A percentile compares a stretch with the other conserved stretches of the same genome.
Conservation (phyloP, 1,140 invertebrate genomes). For the Psix sp. region DNA sequence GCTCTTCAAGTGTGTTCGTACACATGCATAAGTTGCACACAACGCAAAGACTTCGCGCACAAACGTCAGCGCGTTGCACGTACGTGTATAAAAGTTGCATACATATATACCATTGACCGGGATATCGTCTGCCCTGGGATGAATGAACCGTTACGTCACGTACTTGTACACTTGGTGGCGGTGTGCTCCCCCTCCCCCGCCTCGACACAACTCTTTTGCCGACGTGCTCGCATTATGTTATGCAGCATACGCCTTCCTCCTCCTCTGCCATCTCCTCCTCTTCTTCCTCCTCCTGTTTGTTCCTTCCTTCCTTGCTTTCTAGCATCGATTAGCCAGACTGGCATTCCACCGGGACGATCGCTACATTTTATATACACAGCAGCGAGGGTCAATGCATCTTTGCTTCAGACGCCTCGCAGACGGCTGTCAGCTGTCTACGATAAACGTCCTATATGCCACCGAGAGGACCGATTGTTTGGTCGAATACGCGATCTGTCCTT, state of each 20-base stretch:
- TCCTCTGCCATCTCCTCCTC: constrained; percentile 29
- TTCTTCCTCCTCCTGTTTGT: constrained; percentile 26
- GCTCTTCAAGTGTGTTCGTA: constrained; percentile 1
- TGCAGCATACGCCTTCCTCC: constrained; percentile 53
- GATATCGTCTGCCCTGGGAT: constrained; percentile 74
- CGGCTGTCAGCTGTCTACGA: constrained; percentile 59
- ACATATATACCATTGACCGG: constrained; percentile 73
- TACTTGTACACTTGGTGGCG: constrained; percentile 71
- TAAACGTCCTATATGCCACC: constrained; percentile 60
- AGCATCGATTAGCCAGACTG: constrained; percentile 67
- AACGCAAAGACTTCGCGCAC: constrained; percentile 14
- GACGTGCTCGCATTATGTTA: constrained; percentile 67
- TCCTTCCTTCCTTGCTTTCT: constrained; percentile 60
- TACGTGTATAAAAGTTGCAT: constrained; percentile 55
- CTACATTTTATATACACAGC: constrained; percentile 64
- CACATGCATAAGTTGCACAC: constrained; percentile 6
- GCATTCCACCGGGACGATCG: constrained; percentile 61
- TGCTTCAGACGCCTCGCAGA: constrained; percentile 68
- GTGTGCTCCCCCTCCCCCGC: constrained; percentile 45
- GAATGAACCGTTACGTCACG: constrained; percentile 76
- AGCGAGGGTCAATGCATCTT: constrained; percentile 68
- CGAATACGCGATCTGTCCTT: constrained; percentile 17
- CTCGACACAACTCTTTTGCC: constrained; percentile 60
- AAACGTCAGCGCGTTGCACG: constrained; percentile 24
- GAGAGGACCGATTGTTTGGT: constrained; percentile 56